Evolutionary conservation across 2,797 vertebrate species (phyloP).

Genomic region (Octomys mimax): DNA sequence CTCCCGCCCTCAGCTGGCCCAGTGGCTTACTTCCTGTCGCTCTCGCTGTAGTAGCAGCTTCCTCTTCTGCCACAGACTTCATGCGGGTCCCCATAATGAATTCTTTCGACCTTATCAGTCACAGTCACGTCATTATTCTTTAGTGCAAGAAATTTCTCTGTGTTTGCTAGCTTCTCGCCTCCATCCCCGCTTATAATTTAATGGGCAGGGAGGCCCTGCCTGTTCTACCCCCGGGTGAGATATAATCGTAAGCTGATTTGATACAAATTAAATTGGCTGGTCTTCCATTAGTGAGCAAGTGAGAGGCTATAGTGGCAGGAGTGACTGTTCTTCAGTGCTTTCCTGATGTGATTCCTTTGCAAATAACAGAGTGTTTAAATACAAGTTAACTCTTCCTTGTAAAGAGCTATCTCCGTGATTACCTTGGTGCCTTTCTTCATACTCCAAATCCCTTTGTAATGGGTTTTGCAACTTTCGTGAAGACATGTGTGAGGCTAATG

Average conservation of each 20-base stretch:
- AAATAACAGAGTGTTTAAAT: constrained; percentile 60
- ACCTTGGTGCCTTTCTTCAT: background rate
- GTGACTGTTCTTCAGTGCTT: constrained; percentile 68
- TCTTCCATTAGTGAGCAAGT: constrained; percentile 67
- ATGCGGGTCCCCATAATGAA: background rate
- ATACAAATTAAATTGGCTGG: constrained; percentile 33
- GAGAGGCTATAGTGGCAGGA: constrained; percentile 18
- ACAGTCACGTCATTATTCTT: background rate
- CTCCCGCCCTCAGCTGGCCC: background rate
- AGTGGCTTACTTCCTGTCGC: background rate
- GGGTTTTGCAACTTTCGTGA: constrained; percentile 42
- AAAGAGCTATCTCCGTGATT: background rate
- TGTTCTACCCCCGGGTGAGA: constrained; percentile 18
- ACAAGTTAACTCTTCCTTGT: constrained; percentile 56
- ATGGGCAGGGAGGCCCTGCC: background rate
- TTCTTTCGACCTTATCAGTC: background rate
- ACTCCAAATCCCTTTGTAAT: background rate
- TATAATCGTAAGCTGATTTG: constrained; percentile 24
- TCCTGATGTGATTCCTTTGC: constrained; percentile 73
- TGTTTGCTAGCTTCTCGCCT: background rate
- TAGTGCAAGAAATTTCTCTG: background rate
- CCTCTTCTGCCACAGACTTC: background rate
- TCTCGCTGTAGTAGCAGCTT: background rate
- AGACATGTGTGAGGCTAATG: background rate
- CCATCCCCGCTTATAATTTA: background rate